Evolutionary conservation across 2,113 vertebrate genomes (phyloP).

Genomic region (Pseudorasbora parva): DNA sequence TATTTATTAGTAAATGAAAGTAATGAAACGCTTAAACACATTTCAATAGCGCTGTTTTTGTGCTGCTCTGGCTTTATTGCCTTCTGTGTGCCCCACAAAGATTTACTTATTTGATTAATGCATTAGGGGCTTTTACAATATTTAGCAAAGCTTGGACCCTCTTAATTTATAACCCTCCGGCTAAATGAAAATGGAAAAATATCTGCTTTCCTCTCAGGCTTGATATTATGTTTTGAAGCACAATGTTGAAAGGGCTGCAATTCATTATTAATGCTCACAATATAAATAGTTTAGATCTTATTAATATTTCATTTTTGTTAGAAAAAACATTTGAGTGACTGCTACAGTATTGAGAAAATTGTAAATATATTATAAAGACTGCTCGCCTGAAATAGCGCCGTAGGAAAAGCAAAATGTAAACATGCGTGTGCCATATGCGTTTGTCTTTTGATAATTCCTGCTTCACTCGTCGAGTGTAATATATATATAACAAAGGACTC

Average conservation of each 20-base stretch:
- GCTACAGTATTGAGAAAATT: constrained; percentile 43
- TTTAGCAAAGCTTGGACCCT: constrained; percentile 7
- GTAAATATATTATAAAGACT: constrained; percentile 35
- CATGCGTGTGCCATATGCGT: background rate
- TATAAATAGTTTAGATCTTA: constrained; percentile 62
- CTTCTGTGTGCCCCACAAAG: background rate
- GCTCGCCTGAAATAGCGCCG: background rate
- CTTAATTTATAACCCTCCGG: constrained; percentile 16
- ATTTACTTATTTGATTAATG: constrained; percentile 27
- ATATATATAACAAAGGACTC: background rate
- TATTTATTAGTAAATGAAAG: constrained; percentile 36
- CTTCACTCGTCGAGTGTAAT: background rate
- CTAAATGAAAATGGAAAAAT: constrained; percentile 39
- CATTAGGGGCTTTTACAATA: constrained; percentile 27
- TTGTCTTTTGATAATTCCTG: background rate
- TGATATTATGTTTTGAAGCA: constrained; percentile 49
- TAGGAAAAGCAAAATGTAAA: background rate
- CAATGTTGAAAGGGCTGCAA: constrained; percentile 48
- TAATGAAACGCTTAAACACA: constrained; percentile 24
- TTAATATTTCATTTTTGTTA: constrained; percentile 57
- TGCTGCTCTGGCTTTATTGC: constrained; percentile 20
- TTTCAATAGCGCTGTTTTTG: background rate
- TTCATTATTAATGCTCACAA: constrained; percentile 63
- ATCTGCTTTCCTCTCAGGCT: constrained; percentile 19
- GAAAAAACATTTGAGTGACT: constrained; percentile 46